phyloP scores from a whole-genome alignment of 2,113 vertebrate species.

The Dicaeum eximium region DNA sequence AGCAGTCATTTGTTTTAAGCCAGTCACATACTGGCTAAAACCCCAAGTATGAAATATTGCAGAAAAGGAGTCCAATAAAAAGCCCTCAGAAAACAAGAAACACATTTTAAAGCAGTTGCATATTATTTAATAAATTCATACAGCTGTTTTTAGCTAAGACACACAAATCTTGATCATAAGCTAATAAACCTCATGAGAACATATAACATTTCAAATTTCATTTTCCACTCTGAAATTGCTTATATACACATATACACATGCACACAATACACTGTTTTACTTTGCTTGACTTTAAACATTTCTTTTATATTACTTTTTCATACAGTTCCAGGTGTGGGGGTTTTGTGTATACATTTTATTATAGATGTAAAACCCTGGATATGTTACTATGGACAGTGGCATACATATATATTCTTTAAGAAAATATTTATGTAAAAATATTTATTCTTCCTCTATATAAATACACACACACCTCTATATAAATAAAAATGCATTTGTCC shows the following conservation, averaged over 20 bases:
- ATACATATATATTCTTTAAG: not conserved
- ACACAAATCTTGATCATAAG: not conserved
- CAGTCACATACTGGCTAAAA: not conserved
- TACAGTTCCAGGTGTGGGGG: not conserved
- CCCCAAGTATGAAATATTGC: not conserved
- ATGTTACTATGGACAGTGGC: not conserved
- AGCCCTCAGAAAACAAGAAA: conserved; percentile 5
- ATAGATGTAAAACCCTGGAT: not conserved
- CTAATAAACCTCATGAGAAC: not conserved
- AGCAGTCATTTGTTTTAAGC: conserved; percentile 2
- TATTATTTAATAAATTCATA: not conserved
- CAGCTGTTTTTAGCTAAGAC: not conserved
- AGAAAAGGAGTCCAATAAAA: conserved; percentile 5
- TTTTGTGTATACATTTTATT: not conserved
- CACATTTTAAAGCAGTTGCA: not conserved
- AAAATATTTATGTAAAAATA: not conserved
- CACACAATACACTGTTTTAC: not conserved
- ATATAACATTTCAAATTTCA: not conserved
- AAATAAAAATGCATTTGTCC: not conserved
- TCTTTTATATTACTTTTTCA: not conserved
- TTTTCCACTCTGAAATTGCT: not conserved
- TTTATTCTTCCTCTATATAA: not conserved
- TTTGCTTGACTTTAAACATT: not conserved
- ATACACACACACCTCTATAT: not conserved
- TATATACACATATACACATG: not conserved